phyloP scores from a whole-genome alignment of 2,888 invertebrate species.

The Cylindroiulus punctatus region DNA sequence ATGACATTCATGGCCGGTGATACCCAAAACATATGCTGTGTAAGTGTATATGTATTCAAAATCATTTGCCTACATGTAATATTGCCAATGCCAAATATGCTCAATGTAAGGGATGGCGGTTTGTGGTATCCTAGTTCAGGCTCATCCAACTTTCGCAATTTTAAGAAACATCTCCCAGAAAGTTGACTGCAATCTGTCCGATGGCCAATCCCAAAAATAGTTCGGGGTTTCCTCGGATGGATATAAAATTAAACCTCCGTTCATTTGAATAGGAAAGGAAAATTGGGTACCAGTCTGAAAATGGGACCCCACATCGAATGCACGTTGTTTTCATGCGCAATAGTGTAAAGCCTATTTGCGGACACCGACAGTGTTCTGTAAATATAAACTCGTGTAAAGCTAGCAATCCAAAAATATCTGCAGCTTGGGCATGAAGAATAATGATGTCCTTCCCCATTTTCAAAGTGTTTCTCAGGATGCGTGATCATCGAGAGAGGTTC shows the following conservation, averaged over 20 bases:
- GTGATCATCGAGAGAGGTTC: not conserved
- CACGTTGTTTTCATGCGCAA: not conserved
- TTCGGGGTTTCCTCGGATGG: not conserved
- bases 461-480: not conserved
- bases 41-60: too few species aligned
- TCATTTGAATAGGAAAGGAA: not conserved
- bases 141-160: not conserved
- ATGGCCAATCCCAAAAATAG: not conserved
- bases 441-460: not conserved
- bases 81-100: too few species aligned
- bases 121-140: too few species aligned
- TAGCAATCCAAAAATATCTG: not conserved
- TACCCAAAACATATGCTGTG: too few species aligned
- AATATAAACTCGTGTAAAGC: not conserved
- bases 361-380: slow-evolving; percentile 7
- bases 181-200: not conserved
- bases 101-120: too few species aligned
- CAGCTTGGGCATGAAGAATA: not conserved
- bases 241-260: not conserved
- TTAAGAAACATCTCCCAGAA: not conserved
- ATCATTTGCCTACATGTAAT: too few species aligned
- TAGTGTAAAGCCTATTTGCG: not conserved
- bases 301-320: not conserved
- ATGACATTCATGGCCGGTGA: too few species aligned
- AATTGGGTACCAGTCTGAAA: slow-evolving; percentile 22